Conservation (phyloP, 2,113 vertebrate genomes). For the Forbesichthys papilliferus region DNA sequence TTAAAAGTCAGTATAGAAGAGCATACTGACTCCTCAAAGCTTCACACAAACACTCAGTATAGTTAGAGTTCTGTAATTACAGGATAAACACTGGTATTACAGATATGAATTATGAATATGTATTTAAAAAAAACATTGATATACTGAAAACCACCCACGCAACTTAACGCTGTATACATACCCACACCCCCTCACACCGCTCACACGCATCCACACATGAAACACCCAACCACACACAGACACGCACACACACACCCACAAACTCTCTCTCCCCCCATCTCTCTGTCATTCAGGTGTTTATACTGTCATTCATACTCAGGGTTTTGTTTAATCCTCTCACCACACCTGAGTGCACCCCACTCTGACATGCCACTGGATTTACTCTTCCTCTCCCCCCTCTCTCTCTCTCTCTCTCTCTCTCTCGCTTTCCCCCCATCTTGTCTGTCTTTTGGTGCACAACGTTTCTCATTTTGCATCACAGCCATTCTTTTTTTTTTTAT, state of each 20-base stretch:
- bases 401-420: not conserved
- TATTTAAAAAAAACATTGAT: no score
- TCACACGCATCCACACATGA: conserved; percentile 49
- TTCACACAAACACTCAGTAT: conserved; percentile 25
- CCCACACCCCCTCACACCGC: conserved; percentile 51
- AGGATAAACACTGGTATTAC: no score
- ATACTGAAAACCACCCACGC: conserved; percentile 7
- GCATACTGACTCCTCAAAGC: not conserved
- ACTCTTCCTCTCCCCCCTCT: conserved; percentile 18
- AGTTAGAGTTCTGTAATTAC: no score
- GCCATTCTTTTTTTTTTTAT: conserved; percentile 63
- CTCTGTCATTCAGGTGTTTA: conserved; percentile 73
- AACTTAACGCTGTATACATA: conserved; percentile 48
- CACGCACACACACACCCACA: not conserved
- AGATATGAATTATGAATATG: no score
- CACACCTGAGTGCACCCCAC: conserved; percentile 75
- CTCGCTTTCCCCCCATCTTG: conserved; percentile 17
- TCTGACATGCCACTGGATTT: conserved; percentile 72
- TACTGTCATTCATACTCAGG: conserved; percentile 77
- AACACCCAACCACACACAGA: conserved; percentile 42
- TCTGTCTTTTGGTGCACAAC: conserved; percentile 45
- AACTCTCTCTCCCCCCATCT: conserved; percentile 36
- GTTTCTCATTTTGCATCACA: conserved; percentile 64
- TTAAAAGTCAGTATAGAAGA: no score
- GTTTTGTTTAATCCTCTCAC: conserved; percentile 77